phyloP scores from a whole-genome alignment of 2,113 vertebrate species.

The Brienomyrus longianalis region DNA sequence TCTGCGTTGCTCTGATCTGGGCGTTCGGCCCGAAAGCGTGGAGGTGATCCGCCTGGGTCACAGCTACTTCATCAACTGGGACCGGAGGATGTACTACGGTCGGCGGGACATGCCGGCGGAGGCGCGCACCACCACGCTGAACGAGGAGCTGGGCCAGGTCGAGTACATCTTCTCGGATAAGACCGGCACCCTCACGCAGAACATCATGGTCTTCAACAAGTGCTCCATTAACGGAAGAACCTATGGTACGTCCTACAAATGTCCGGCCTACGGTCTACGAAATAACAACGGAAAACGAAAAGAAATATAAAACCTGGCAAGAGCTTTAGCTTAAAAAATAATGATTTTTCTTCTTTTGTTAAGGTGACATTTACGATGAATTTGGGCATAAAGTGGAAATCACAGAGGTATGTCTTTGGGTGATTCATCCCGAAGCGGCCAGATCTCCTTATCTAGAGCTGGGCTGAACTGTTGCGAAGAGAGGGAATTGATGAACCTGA shows the following conservation, averaged over 20 bases:
- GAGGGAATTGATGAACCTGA: not conserved
- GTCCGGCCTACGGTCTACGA: not conserved
- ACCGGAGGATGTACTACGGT: slow-evolving; percentile 56
- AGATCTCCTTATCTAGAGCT: not conserved
- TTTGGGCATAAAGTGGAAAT: slow-evolving; percentile 60
- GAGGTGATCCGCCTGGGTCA: slow-evolving; percentile 64
- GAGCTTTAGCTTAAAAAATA: not conserved
- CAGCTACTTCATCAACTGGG: slow-evolving; percentile 65
- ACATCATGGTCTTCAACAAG: slow-evolving; percentile 63
- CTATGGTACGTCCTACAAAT: slow-evolving; percentile 42
- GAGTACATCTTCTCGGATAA: slow-evolving; percentile 65
- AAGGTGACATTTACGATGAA: slow-evolving; percentile 65
- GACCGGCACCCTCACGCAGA: slow-evolving; percentile 64
- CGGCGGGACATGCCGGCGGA: slow-evolving; percentile 50
- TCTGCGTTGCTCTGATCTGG: not conserved
- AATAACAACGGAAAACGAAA: not conserved
- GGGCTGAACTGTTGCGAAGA: not conserved
- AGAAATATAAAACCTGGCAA: not conserved
- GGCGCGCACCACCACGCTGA: slow-evolving; percentile 58
- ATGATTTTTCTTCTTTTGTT: slow-evolving; percentile 23
- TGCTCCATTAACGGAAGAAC: slow-evolving; percentile 60
- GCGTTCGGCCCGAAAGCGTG: slow-evolving; percentile 38
- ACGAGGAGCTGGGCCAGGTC: slow-evolving; percentile 61
- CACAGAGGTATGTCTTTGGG: slow-evolving; percentile 50
- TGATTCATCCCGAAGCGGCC: not conserved